Evolutionary conservation across 2,797 vertebrate genomes (phyloP).

Genomic region (Melopsittacus undulatus): DNA sequence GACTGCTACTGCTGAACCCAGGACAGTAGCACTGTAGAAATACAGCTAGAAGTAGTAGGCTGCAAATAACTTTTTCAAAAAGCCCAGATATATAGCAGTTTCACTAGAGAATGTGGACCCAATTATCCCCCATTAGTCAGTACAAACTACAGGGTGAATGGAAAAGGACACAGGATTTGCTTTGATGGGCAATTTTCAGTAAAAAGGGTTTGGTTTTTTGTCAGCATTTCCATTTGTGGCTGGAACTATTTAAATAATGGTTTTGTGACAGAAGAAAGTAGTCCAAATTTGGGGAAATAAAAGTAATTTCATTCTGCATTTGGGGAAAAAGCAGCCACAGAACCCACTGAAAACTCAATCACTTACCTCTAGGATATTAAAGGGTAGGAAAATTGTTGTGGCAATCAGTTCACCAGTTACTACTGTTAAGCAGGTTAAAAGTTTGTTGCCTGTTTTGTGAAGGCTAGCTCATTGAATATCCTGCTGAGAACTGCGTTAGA

Average conservation of each 20-base stretch:
- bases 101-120: background rate
- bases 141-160: background rate
- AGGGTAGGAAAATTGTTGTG: background rate
- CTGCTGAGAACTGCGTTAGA: background rate
- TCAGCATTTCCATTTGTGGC: background rate
- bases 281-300: background rate
- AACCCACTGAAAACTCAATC: background rate
- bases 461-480: background rate
- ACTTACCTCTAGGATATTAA: background rate
- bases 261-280: background rate
- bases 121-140: background rate
- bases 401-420: background rate
- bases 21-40: background rate
- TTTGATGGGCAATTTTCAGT: background rate
- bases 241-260: background rate
- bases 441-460: background rate
- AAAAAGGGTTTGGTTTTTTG: background rate
- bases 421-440: background rate
- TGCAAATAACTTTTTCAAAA: background rate
- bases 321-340: background rate
- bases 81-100: accelerated
- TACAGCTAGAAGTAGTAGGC: background rate
- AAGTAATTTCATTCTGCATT: background rate
- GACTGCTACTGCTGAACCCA: too few relatives aligned
- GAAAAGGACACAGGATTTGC: background rate